Evolutionary conservation across 1,140 invertebrate genomes (phyloP).

Genomic region (Drosophila chauvacae): DNA sequence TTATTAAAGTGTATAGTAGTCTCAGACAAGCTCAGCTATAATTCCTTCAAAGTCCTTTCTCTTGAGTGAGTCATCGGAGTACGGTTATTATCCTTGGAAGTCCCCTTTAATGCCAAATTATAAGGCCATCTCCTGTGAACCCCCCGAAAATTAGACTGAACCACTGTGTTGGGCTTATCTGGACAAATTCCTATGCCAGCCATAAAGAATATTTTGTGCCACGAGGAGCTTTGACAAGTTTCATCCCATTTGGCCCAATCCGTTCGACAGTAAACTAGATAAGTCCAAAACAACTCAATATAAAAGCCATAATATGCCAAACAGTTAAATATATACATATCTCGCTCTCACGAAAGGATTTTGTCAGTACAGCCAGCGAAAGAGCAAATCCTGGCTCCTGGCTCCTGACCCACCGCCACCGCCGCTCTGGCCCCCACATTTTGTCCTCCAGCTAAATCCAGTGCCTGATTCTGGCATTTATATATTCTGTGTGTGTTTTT

Average conservation of each 20-base stretch:
- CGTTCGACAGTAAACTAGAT: slow-evolving; percentile 76
- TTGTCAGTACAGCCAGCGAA: slow-evolving; percentile 54
- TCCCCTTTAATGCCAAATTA: slow-evolving; percentile 60
- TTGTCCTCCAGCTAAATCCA: slow-evolving; percentile 27
- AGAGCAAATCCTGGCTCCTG: slow-evolving; percentile 20
- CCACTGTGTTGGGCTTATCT: slow-evolving; percentile 24
- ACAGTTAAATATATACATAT: slow-evolving; percentile 62
- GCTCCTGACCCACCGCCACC: slow-evolving; percentile 9
- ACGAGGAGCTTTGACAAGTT: slow-evolving; percentile 37
- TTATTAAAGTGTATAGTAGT: neutral
- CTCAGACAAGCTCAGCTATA: neutral
- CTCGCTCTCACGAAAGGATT: slow-evolving; percentile 36
- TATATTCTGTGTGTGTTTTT: slow-evolving; percentile 58
- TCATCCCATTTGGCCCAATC: slow-evolving; percentile 52
- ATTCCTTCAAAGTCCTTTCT: neutral
- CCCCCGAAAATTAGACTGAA: slow-evolving; percentile 46
- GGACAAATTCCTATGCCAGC: slow-evolving; percentile 54
- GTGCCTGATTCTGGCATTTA: slow-evolving; percentile 55
- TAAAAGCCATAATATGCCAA: slow-evolving; percentile 82
- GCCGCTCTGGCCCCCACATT: neutral
- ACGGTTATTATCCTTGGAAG: neutral
- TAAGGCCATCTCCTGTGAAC: slow-evolving; percentile 22
- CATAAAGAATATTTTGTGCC: slow-evolving; percentile 52
- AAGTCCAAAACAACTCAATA: slow-evolving; percentile 83
- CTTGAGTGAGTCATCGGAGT: neutral